Conservation (phyloP, 2,113 vertebrate species). For the Tautogolabrus adspersus region DNA sequence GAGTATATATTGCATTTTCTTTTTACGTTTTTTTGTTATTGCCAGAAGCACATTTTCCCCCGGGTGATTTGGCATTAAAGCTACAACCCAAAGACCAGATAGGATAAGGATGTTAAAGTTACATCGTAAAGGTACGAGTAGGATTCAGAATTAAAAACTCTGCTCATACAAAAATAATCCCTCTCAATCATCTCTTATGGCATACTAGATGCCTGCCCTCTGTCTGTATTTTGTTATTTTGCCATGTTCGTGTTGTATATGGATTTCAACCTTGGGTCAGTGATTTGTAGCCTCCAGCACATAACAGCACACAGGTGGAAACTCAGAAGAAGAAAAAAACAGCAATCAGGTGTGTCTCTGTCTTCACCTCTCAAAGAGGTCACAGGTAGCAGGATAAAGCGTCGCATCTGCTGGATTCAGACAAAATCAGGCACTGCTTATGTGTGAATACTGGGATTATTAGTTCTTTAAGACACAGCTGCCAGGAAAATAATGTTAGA, state of each 20-base stretch:
- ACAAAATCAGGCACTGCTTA: too few species aligned
- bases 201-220: not conserved
- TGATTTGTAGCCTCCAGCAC: not conserved
- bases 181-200: not conserved
- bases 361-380: too few species aligned
- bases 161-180: not conserved
- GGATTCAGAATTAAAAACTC: too few species aligned
- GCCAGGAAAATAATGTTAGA: too few species aligned
- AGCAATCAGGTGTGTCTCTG: too few species aligned
- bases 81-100: not conserved
- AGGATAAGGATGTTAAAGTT: not conserved
- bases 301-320: not conserved
- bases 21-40: not conserved
- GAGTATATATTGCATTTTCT: not conserved
- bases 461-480: too few species aligned
- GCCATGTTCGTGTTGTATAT: not conserved
- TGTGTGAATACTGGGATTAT: too few species aligned
- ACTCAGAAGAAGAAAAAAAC: too few species aligned
- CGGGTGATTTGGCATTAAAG: not conserved
- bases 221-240: not conserved
- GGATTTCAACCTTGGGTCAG: not conserved
- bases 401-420: too few species aligned
- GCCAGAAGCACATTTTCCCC: not conserved
- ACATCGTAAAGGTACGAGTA: not conserved
- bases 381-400: too few species aligned